Evolutionary conservation across 2,113 vertebrate species (phyloP).

Genomic region (Labeo catla): DNA sequence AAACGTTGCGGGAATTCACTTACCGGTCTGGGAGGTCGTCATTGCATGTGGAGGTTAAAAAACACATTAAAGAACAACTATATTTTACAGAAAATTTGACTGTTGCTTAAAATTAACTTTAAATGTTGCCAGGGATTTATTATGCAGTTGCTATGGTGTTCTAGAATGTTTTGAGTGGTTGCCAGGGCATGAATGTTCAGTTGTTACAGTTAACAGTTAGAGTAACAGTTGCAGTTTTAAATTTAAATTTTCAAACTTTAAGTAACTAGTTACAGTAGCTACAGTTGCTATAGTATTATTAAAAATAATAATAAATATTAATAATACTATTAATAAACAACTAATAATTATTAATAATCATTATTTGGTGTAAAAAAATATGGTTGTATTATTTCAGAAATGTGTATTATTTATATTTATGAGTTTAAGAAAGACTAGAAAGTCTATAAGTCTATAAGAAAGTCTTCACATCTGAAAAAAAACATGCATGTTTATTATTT

Average conservation of each 20-base stretch:
- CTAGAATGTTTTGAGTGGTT: not conserved
- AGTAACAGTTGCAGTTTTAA: too few relatives aligned
- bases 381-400: not conserved
- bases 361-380: not conserved
- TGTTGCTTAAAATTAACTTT: not conserved
- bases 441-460: too few relatives aligned
- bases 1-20: constrained; percentile 23
- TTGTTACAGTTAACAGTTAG: too few relatives aligned
- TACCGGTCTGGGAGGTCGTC: constrained; percentile 54
- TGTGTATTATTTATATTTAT: not conserved
- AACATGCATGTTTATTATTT: too few relatives aligned
- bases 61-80: not conserved
- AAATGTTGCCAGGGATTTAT: not conserved
- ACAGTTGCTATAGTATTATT: too few relatives aligned
- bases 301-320: too few relatives aligned
- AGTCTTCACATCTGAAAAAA: too few relatives aligned
- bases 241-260: too few relatives aligned
- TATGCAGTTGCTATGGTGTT: not conserved
- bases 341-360: not conserved
- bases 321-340: not conserved
- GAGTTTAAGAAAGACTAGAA: not conserved
- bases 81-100: not conserved
- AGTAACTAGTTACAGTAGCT: too few relatives aligned
- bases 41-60: not conserved
- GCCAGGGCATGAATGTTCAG: too few relatives aligned